Evolutionary conservation across 2,888 invertebrate genomes (phyloP), one percentile per base, ranked within the genome.

Genomic region (Stegana nigrithorax): DNA sequence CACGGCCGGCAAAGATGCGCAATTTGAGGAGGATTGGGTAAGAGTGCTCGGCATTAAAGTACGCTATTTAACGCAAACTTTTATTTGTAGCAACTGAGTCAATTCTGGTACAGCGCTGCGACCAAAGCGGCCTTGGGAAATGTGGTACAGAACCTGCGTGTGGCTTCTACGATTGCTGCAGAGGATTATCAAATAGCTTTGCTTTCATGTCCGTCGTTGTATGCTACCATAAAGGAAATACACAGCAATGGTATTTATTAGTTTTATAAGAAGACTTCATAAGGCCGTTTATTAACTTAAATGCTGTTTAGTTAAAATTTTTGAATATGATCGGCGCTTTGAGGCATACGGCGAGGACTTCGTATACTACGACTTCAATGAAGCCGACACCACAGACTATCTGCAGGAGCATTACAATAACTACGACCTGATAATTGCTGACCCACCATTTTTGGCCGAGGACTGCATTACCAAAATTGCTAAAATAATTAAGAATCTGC

Each of bases 371-470:
- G 96, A 98, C 85, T 97, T 96, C 83, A 95, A 94, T 74, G 95
- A 95, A 1, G 87, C 92, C 10, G 88, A 90, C 53, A 78, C 94
- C 12, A 90, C 92, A 0, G 81, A 87, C 29, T 89, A 91, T 10
- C 85, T 90, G 12, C 73, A 87, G 1, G 86, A 72, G 0, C 75
- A 78, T 25, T 65, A 70, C 5, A 64, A 86, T 21, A 82, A 87
- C 50, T 97, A 91, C 83, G 94, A 97, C 84, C 82, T 98, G 23
- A 92, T 98, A 1, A 88, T 98, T 59, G 95, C 93, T 0, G 98
- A 98, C 87, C 98, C 98, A 1, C 98, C 98, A 0, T 98, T 97
- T 85, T 87, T 98, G 2, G 93, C 96, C 0, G 92, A 95, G 72
- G 97, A 97, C 83, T 98, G 98, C 84, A 88, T 97, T 53, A 88